Conservation (phyloP, 2,113 vertebrate species). For the Oreochromis spilurus region DNA sequence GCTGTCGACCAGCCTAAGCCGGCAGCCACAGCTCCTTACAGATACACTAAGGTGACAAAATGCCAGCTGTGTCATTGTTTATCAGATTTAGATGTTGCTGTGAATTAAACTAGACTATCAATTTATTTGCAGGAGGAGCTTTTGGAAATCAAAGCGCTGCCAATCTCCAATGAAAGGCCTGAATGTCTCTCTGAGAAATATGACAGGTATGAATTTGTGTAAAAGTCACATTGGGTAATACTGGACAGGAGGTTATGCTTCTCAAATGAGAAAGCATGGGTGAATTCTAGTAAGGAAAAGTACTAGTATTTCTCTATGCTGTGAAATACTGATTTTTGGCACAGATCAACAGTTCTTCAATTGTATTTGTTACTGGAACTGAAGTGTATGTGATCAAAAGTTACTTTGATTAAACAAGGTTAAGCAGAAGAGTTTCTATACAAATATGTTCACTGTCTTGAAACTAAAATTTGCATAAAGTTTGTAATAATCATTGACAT, state of each 20-base stretch:
- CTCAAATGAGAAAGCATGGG: neutral
- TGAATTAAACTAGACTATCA: neutral
- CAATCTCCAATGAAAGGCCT: slow-evolving; percentile 90
- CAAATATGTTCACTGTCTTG: neutral
- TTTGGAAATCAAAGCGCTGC: slow-evolving; percentile 91
- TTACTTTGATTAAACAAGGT: neutral
- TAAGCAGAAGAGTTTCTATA: neutral
- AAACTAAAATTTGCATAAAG: neutral
- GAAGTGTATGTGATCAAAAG: neutral
- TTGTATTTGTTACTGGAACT: neutral
- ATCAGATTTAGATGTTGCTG: neutral
- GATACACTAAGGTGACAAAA: slow-evolving; percentile 86
- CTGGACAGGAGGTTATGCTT: neutral
- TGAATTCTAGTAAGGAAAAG: neutral
- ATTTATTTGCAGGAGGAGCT: slow-evolving; percentile 81
- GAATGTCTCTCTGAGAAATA: slow-evolving; percentile 95
- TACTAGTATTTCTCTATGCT: neutral
- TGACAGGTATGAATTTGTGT: slow-evolving; percentile 81
- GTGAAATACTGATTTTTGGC: neutral
- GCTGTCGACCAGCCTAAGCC: slow-evolving; percentile 70
- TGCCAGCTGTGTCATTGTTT: rapidly evolving
- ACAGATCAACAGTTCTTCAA: neutral
- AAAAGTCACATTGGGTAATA: neutral
- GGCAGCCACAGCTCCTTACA: slow-evolving; percentile 69
- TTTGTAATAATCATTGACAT: neutral